Base-by-base conservation (phyloP, 1,140 invertebrate species). In the Caenorhabditis briggsae region DNA sequence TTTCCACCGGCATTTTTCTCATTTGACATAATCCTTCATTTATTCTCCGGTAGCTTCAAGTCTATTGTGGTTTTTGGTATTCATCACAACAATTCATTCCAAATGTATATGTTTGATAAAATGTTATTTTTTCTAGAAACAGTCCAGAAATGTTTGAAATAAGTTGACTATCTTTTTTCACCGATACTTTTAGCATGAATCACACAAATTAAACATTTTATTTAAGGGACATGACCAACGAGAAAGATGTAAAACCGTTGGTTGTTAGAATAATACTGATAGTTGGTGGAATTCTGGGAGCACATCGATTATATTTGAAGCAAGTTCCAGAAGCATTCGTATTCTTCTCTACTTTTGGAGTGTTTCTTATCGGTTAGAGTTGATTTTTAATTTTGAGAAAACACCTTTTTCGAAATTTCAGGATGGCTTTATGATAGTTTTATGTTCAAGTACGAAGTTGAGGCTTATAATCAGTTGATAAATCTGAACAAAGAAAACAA, bases 301-400 rank as follows among this genome's bases (percentile, higher is more conserved):
- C 70, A 20, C 89, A 89, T 82, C 82, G 89, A 43, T 56, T 83
- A 20, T 89, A 90, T 83, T 48, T 90, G 50, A 59, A 87, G 8
- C 89, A 89, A 78, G 23, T 89, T 41, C 83, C 89, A n/a, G 89
- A 89, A 86, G 89, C 89, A 18, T 90, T 89, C 48, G 90, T 89
- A 23, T 88, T 74, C 33, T 83, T 90, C 20, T 89, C 89, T 14
- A 89, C 89, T 8, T 43, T 86, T 43, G 89, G 89, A 61, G 83
- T 85, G 0, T 89, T 90, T 83, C 33, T 89, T 50, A 14, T 90
- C 8, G 89, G 86, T 64, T 11, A n/a, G 33, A 33, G 41, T 20
- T 5, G 8, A 23, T 43, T 87, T 74, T 87, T 12, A 6, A 20
- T 25, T 43, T 82, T 12, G 23, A 33, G 56, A 33, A 16, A 61